Evolutionary conservation across 2,888 invertebrate genomes (phyloP), one percentile per base, ranked within the genome.

Genomic region (Troilus luridus): DNA sequence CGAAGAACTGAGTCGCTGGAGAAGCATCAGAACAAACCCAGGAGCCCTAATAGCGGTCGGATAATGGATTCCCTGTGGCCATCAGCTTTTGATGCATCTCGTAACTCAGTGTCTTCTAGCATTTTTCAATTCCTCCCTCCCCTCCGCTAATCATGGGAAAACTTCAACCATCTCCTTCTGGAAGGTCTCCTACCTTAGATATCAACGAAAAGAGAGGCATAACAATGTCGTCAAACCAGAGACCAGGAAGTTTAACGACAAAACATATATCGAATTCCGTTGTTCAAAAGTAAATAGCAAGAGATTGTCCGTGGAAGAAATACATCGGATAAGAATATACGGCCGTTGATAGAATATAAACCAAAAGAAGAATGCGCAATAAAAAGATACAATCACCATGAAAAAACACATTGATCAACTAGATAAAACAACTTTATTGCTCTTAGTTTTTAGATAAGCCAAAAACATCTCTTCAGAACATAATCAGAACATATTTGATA

Each of bases 21-120:
- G 77, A 81, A 85, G 85, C 85, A 85, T 85, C 85, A 85, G 56
- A 85, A 85, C n/a, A 85, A 85, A 85, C 56, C 56, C 56, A 54
- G 1, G 10, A n/a, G 56, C 11, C 21, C 85, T 85, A 85, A 85
- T 85, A 85, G 85, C 27, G 56, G 85, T 11, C 7, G 85, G 56
- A 54, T 85, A 85, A 85, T 85, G 85, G 85, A 56, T 85, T 85
- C 85, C 56, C 56, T 85, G 56, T 56, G 85, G 85, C 56, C 85
- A 85, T 85, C 85, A 85, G n/a, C 56, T 6, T 21, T 21, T 56
- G 85, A 85, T 56, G 54, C 85, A 85, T 21, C 85, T 54, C 85
- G 8, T 85, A 56, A 85, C 85, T 85, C 85, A 85, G 56, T 85
- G 85, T 85, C 85, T 21, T 5, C 85, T 85, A 2, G 14, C 9